Conservation (phyloP, 2,113 vertebrate species). For the Stomatorhinus ivindoensis region DNA sequence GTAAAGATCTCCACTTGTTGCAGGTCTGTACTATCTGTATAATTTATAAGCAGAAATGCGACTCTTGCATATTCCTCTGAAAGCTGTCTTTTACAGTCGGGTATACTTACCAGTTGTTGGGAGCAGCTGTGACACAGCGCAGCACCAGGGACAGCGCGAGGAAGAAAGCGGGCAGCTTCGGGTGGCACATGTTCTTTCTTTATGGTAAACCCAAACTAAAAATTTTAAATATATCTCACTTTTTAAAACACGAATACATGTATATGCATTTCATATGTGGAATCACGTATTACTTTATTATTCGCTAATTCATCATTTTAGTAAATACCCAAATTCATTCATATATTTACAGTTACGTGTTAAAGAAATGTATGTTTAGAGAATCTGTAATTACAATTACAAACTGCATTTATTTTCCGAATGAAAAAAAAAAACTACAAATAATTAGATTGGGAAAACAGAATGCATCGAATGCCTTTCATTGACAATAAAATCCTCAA, state of each 20-base stretch:
- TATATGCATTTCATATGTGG: background rate
- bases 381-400: background rate
- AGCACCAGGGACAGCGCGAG: conserved; percentile 62
- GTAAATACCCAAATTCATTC: background rate
- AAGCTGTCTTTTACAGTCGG: conserved; percentile 36
- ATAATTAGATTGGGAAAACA: background rate
- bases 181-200: conserved; percentile 58
- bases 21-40: background rate
- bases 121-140: conserved; percentile 59
- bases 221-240: background rate
- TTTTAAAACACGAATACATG: background rate
- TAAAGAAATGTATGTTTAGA: background rate
- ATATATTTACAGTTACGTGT: background rate
- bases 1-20: background rate
- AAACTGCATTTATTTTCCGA: background rate
- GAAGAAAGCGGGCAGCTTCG: conserved; percentile 61
- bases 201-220: background rate
- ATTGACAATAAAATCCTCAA: background rate
- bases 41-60: background rate
- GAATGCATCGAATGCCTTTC: background rate
- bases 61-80: background rate
- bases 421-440: background rate
- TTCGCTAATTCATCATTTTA: background rate
- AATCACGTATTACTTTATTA: background rate
- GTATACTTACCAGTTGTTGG: conserved; percentile 66